Evolutionary conservation across 2,888 invertebrate genomes (phyloP).

Genomic region (Meteorus cinctellus): DNA sequence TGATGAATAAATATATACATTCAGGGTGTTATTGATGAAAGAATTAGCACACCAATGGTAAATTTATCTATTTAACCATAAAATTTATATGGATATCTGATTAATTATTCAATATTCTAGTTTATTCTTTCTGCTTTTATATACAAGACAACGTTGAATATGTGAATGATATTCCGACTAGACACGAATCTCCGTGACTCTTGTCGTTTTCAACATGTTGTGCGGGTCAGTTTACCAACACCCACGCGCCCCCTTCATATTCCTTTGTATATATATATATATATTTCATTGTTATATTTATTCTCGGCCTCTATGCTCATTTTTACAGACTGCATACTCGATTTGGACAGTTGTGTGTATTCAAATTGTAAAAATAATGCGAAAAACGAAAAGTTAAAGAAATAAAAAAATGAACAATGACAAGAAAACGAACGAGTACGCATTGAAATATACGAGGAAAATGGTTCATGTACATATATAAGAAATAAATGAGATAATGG

Average conservation of each 20-base stretch:
- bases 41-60: no score
- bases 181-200: conserved; percentile 39
- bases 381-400: not conserved
- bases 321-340: conserved; percentile 60
- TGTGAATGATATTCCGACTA: conserved; percentile 29
- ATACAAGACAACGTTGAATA: not conserved
- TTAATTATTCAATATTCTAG: not conserved
- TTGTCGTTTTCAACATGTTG: conserved; percentile 49
- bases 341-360: not conserved
- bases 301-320: conserved; percentile 62
- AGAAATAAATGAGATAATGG: not conserved
- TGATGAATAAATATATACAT: no score
- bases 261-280: conserved; percentile 42
- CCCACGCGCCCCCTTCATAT: conserved; percentile 56
- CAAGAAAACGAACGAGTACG: not conserved
- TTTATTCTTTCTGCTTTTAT: not conserved
- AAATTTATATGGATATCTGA: not conserved
- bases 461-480: no score
- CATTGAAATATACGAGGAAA: not conserved
- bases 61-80: no score
- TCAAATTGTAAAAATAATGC: not conserved
- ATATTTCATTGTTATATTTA: conserved; percentile 48
- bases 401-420: conserved; percentile 1
- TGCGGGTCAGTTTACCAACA: conserved; percentile 59
- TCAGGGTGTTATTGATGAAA: not conserved